Evolutionary conservation across 2,888 invertebrate genomes (phyloP).

Genomic region (Noctuana brunneofusca): DNA sequence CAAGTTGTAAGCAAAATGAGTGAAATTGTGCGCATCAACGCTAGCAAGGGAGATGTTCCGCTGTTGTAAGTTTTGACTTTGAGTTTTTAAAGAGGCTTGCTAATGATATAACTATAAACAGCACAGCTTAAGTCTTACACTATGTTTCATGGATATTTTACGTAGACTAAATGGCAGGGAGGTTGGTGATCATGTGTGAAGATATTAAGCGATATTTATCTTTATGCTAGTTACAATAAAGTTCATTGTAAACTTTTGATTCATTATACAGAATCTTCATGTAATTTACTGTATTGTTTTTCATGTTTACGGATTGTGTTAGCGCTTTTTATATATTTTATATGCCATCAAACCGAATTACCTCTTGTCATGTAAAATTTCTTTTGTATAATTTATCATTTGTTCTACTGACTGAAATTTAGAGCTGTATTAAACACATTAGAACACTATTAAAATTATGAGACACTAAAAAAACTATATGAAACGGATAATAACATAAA

Average conservation of each 20-base stretch:
- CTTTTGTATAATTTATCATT: too few relatives aligned
- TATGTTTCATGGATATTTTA: conserved; percentile 12
- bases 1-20: too few relatives aligned
- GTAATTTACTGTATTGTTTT: neutral
- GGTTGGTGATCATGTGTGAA: neutral
- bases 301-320: neutral
- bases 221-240: neutral
- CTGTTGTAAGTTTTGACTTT: conserved; percentile 28
- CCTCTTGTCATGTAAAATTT: too few relatives aligned
- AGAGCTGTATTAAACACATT: too few relatives aligned
- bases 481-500: too few relatives aligned
- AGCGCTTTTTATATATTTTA: too few relatives aligned
- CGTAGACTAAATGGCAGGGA: conserved; percentile 7
- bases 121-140: conserved; percentile 18
- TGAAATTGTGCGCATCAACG: conserved; percentile 15
- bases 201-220: conserved; percentile 24
- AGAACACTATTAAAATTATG: too few relatives aligned
- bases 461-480: too few relatives aligned
- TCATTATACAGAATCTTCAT: neutral
- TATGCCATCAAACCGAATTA: too few relatives aligned
- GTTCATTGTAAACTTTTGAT: conserved; percentile 5
- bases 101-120: conserved; percentile 1
- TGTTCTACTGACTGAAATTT: too few relatives aligned
- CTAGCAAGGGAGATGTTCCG: conserved; percentile 17
- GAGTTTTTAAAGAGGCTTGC: conserved; percentile 26